phyloP scores from a whole-genome alignment of 2,888 invertebrate species.

The Graphium colonna region DNA sequence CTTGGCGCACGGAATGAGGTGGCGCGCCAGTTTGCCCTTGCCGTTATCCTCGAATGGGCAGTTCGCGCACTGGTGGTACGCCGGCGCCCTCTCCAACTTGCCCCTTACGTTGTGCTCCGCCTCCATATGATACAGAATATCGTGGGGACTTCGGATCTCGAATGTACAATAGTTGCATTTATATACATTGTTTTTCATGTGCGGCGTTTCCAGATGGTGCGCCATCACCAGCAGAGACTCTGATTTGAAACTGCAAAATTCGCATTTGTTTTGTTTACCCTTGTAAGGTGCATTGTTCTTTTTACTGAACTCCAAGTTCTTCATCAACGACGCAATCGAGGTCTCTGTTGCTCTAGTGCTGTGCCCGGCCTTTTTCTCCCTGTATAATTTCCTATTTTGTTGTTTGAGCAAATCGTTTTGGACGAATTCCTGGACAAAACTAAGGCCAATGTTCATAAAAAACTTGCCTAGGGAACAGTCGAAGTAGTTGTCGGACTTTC shows the following conservation, averaged over 20 bases:
- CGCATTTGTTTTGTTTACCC: constrained; percentile 89
- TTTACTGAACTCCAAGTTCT: constrained; percentile 91
- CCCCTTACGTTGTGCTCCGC: constrained; percentile 92
- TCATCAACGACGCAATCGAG: constrained; percentile 90
- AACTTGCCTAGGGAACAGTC: constrained; percentile 93
- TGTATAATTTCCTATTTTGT: constrained; percentile 90
- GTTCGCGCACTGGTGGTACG: constrained; percentile 94
- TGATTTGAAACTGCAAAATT: constrained; percentile 93
- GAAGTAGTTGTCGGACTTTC: constrained; percentile 86
- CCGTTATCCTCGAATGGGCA: constrained; percentile 97
- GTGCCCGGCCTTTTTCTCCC: constrained; percentile 81
- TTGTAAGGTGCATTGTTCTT: constrained; percentile 90
- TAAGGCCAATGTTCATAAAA: constrained; percentile 94
- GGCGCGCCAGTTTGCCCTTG: constrained; percentile 93
- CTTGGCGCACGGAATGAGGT: constrained; percentile 92
- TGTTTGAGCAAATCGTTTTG: constrained; percentile 94
- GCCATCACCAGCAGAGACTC: constrained; percentile 91
- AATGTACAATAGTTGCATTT: constrained; percentile 92
- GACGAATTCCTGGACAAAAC: constrained; percentile 94
- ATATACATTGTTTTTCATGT: constrained; percentile 92
- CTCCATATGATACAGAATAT: constrained; percentile 95
- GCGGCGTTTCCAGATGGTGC: constrained; percentile 93
- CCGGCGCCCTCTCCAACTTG: constrained; percentile 89
- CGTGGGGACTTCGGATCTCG: constrained; percentile 91
- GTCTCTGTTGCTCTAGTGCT: constrained; percentile 85